phyloP scores from a whole-genome alignment of 2,797 vertebrate species.

The Amazonetta brasiliensis region DNA sequence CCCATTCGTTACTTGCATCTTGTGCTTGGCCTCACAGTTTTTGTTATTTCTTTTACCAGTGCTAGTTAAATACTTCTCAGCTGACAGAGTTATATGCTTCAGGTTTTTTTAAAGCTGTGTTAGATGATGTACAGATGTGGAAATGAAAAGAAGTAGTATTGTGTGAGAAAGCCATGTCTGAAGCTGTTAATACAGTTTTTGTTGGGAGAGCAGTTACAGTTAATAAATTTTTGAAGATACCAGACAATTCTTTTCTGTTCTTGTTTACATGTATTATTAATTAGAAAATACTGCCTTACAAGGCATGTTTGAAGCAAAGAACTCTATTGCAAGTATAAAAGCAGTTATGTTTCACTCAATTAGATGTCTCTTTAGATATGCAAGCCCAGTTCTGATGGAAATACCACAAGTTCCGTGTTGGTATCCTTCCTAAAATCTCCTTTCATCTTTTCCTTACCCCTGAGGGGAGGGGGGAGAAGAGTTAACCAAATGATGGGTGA shows the following conservation, averaged over 20 bases:
- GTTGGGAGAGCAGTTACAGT: neutral
- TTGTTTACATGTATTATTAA: neutral
- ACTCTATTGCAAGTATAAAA: neutral
- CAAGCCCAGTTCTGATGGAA: neutral
- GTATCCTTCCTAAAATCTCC: neutral
- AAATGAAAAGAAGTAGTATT: slow-evolving; percentile 16
- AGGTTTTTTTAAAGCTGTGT: neutral
- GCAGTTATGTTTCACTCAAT: neutral
- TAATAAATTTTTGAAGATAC: neutral
- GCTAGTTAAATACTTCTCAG: slow-evolving; percentile 27
- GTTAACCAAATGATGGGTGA: neutral
- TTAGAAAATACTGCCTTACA: slow-evolving; percentile 11
- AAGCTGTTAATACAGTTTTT: neutral
- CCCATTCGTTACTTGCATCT: neutral
- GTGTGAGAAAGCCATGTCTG: slow-evolving; percentile 1
- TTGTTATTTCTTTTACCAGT: neutral
- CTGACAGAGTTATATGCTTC: slow-evolving; percentile 7
- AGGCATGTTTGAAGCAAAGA: neutral
- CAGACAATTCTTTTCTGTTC: neutral
- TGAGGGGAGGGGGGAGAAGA: neutral
- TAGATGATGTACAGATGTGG: slow-evolving; percentile 50
- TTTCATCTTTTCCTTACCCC: neutral
- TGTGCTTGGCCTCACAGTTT: neutral
- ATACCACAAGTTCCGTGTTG: neutral
- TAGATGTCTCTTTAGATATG: neutral